Evolutionary conservation across 2,888 invertebrate species (phyloP), one percentile per base, ranked within the genome.

Genomic region (Drosophila falleni): DNA sequence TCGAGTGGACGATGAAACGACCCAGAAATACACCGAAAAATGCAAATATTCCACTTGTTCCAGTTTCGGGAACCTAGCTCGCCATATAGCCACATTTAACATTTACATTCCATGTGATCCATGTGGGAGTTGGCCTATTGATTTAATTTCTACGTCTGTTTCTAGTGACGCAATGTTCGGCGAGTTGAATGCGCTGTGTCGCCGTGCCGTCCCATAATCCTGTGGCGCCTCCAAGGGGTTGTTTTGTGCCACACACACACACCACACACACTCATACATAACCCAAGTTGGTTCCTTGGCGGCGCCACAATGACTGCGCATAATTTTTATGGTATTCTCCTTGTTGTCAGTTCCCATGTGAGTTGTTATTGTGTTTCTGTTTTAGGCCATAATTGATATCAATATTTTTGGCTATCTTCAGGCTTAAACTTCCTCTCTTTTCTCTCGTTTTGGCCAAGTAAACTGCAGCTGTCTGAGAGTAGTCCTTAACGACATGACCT

Each of bases 71-170:
- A 65, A 44, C 26, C 23, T 9, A 19, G n/a, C n/a, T 31, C 4
- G 16, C 9, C 8, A 47, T 13, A 13, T 4, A 19, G 8, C 41
- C 58, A 42, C 3, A 4, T 23, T 19, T 19, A 19, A 19, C 65
- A 60, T 29, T 29, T 8, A 29, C 29, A 29, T 29, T 29, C 29
- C 13, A 35, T 13, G 13, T 35, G 13, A 35, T 58, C 58, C 68
- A 63, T 74, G 89, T 87, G 89, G 87, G 87, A 85, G 89, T 83
- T 89, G 87, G 77, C 76, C 85, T 86, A 86, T 86, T 89, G 86
- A 86, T 86, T 89, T 87, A 86, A 89, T 84, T 89, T 66, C 65
- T 13, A 66, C 83, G 26, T 44, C 33, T 61, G 58, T 33, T 55
- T 46, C 58, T 53, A 83, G 85, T 87, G 86, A 87, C 86, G 86